Base-by-base conservation (phyloP, 2,888 invertebrate genomes). In the Schizotus pectinicornis region DNA sequence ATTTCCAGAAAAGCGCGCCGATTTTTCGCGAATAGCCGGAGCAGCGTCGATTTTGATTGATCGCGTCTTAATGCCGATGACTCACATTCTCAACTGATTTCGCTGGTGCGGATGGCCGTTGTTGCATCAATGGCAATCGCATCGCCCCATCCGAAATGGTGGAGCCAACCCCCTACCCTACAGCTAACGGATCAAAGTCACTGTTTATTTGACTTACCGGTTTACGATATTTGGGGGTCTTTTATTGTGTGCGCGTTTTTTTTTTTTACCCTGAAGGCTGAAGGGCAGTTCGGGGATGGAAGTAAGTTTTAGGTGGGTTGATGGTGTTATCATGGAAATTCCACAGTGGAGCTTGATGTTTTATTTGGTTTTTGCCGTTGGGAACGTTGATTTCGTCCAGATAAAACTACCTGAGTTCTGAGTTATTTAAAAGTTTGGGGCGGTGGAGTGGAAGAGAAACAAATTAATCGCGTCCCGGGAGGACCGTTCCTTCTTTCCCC, bases 31-130 rank as follows among this genome's bases (percentile, higher is more conserved):
- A 22, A 22, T 22, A 22, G 2, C 22, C 3, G 22, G 22, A 22
- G 35, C 13, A 43, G 32, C 43, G 54, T 39, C 46, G 65, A 62
- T 67, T 70, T 72, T 68, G 67, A 71, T 71, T 66, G 64, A 64
- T 67, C 58, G 57, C 67, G 64, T 62, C 63, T 66, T 72, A 64
- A 65, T 72, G 57, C 60, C 59, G 57, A 68, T 76, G 76, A 76
- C 67, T 75, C 74, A 75, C 72, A 66, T 63, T 67, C 67, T 67
- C 66, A 67, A 75, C 75, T 74, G 74, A 73, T 74, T 75, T 71
- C 66, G 65, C 67, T 67, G 59, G 59, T 59, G 39, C 47, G 56
- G 56, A 60, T 56, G 66, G 67, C 66, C 67, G 64, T 61, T 68
- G 73, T 74, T 74, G 73, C 74, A 74, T 72, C 74, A 70, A 64